These are phyloP conservation scores for Callopanchax toddi DNA, from an alignment of 2,113 vertebrate species.

Conservation along the genomic window DNA sequence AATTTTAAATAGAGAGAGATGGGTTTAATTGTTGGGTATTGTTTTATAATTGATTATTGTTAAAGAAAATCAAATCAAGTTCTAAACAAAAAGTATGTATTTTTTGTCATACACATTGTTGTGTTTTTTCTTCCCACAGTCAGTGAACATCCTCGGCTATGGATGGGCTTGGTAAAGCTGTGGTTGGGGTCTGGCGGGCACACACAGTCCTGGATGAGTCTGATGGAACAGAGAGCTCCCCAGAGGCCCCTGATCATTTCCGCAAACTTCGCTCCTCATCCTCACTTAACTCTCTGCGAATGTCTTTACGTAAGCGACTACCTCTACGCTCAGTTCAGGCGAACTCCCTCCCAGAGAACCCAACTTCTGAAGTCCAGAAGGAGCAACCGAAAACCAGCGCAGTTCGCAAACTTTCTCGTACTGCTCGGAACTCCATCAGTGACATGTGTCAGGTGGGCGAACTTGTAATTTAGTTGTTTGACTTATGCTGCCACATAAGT, in stretches of 20 bases:
- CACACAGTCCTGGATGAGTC: slow-evolving; percentile 83
- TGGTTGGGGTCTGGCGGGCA: slow-evolving; percentile 78
- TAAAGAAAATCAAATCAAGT: no score
- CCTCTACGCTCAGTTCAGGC: slow-evolving; percentile 83
- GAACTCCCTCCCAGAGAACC: slow-evolving; percentile 75
- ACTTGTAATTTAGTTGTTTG: not conserved
- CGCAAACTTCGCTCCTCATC: slow-evolving; percentile 74
- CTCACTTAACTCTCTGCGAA: slow-evolving; percentile 83
- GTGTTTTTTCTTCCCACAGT: slow-evolving; percentile 1
- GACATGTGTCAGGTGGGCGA: slow-evolving; percentile 84
- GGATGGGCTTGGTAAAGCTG: slow-evolving; percentile 71
- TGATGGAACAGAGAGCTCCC: slow-evolving; percentile 77
- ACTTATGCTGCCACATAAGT: no score
- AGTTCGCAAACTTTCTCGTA: slow-evolving; percentile 78
- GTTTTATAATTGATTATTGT: no score
- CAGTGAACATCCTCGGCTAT: slow-evolving; percentile 70
- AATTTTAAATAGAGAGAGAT: no score
- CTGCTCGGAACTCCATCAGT: slow-evolving; percentile 83
- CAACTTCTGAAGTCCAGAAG: slow-evolving; percentile 79
- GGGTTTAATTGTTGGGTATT: no score
- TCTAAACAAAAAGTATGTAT: no score
- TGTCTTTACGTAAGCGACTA: slow-evolving; percentile 85
- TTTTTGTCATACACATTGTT: no score
- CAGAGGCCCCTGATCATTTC: slow-evolving; percentile 71
- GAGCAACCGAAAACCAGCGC: slow-evolving; percentile 70